phyloP scores from a whole-genome alignment of 1,140 invertebrate species.

The Listronotus oregonensis region DNA sequence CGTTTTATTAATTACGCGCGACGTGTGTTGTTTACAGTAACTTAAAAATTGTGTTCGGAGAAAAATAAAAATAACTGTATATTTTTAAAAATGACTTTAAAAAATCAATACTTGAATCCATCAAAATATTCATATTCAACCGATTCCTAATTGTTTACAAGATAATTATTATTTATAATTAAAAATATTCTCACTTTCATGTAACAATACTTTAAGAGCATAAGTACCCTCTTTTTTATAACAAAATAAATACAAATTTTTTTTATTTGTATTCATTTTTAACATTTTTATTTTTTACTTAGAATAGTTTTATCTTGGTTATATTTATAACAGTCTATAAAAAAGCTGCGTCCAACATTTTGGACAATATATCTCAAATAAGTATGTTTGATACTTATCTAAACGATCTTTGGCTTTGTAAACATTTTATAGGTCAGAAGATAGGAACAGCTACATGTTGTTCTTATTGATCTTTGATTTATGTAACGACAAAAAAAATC shows the following conservation, averaged over 20 bases:
- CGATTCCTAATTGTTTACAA: conserved; percentile 16
- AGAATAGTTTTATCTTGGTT: too few relatives aligned
- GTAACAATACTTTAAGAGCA: conserved; percentile 27
- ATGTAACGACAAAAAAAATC: too few relatives aligned
- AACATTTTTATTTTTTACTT: conserved; percentile 9
- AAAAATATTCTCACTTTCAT: conserved; percentile 32
- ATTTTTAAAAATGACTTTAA: conserved; percentile 20
- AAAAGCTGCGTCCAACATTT: conserved; percentile 3
- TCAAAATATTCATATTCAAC: conserved; percentile 2
- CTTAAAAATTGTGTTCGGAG: too few relatives aligned
- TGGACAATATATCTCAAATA: neutral
- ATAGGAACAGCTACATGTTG: too few relatives aligned
- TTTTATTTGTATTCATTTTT: conserved; percentile 2
- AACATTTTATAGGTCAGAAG: too few relatives aligned
- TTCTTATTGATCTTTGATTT: too few relatives aligned
- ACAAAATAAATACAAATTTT: conserved; percentile 19
- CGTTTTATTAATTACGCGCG: too few relatives aligned
- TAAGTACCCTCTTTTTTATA: neutral
- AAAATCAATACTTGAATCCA: conserved; percentile 1
- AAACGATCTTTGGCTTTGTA: neutral
- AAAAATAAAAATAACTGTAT: too few relatives aligned
- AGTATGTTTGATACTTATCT: neutral
- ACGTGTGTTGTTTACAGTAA: too few relatives aligned
- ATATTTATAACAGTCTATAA: conserved; percentile 26
- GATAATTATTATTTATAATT: conserved; percentile 10